Evolutionary conservation across 2,888 invertebrate species (phyloP), one percentile per base, ranked within the genome.

Genomic region (Oscheius sp.): DNA sequence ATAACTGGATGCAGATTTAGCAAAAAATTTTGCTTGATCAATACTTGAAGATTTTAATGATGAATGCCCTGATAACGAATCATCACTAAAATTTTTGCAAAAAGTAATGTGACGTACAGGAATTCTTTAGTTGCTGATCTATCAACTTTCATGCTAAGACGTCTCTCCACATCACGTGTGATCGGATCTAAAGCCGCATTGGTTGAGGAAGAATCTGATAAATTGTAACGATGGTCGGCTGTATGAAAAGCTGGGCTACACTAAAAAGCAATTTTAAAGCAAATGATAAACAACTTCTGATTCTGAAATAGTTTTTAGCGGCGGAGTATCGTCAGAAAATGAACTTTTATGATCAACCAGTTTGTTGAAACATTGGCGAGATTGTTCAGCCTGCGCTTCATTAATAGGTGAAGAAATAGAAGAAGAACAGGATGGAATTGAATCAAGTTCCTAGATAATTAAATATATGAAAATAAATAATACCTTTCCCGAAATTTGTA

Each of bases 71-170:
- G 75, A 74, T 8, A 62, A 47, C 20, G 57, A 41, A 28, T 74
- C 74, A 38, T 74, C 74, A 22, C 73, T 74, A 44, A 3, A 41
- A 41, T 20, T 9, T 36, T 36, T 36, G 36, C 14, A 36, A 8
- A 41, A 41, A 14, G 20, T 3, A 41, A 6, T 41, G 14, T 41
- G 41, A 41, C 47, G 49, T 47, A 68, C 74, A 38, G 56, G 44
- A 50, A 70, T n/a, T 63, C 70, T 30, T 73, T 73, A 12, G 59
- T 49, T 30, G 64, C 26, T 8, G 74, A 68, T 20, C 76, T 72
- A 56, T 76, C 76, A 20, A 75, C 64, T 61, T 83, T 83, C 82
- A 84, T 78, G 38, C 85, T 84, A 75, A 85, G 68, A 49, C 84
- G 57, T 47, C 85, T 65, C 38, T 84, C 80, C 14, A 85, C 82